Conservation (phyloP, 1,140 invertebrate genomes). For the Pseudomyrmex concolor region DNA sequence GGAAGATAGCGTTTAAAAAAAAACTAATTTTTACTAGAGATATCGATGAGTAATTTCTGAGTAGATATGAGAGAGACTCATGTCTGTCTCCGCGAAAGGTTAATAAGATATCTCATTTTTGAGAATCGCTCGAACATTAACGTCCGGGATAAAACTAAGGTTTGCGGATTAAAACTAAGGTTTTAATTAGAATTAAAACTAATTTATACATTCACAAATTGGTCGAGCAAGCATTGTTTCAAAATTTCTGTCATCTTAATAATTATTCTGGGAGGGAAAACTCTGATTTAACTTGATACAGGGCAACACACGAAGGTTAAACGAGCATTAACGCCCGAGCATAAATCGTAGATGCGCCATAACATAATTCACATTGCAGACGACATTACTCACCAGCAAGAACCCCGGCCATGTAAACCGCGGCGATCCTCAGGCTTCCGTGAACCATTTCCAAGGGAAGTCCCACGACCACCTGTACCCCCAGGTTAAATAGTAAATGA, state of each 20-base stretch:
- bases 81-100: too few relatives aligned
- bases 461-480: constrained; percentile 95
- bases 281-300: neutral
- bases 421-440: constrained; percentile 93
- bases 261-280: neutral
- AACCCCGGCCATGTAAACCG: constrained; percentile 97
- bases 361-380: constrained; percentile 53
- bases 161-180: too few relatives aligned
- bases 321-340: constrained; percentile 43
- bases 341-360: constrained; percentile 48
- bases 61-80: too few relatives aligned
- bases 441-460: constrained; percentile 99
- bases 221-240: too few relatives aligned
- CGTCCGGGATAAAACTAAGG: too few relatives aligned
- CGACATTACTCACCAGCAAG: constrained; percentile 89
- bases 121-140: too few relatives aligned
- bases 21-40: too few relatives aligned
- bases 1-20: too few relatives aligned
- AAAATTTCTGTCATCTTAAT: neutral
- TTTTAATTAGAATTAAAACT: too few relatives aligned
- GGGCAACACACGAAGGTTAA: constrained; percentile 37
- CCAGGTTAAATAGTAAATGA: constrained; percentile 97
- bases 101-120: too few relatives aligned
- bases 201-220: too few relatives aligned
- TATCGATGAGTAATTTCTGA: too few relatives aligned